Percentiles rank a stretch among this genome's conserved stretches.
Conservation (phyloP, 1,140 invertebrate genomes). For the Drosophila seguyi region DNA sequence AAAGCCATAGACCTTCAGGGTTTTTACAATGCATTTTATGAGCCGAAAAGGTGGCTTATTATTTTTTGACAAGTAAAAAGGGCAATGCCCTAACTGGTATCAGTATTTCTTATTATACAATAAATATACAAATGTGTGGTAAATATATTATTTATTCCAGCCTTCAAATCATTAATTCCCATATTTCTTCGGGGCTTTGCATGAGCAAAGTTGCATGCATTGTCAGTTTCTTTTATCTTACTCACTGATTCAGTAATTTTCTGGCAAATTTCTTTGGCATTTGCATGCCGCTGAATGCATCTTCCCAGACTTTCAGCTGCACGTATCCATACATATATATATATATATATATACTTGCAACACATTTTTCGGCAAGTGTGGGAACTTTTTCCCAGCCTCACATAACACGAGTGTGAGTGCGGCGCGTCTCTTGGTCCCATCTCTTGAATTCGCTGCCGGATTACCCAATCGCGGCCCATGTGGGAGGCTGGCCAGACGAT, state of each 20-base stretch:
- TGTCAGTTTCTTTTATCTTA: conserved; percentile 12
- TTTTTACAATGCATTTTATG: not conserved
- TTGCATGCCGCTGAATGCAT: conserved; percentile 60
- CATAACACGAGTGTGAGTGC: conserved; percentile 29
- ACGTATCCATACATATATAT: not conserved
- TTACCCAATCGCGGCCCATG: conserved; percentile 48
- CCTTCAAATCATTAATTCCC: conserved; percentile 4
- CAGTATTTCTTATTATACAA: no score
- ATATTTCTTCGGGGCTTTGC: not conserved
- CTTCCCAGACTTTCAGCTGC: conserved; percentile 18
- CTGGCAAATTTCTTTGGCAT: conserved; percentile 66
- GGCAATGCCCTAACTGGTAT: not conserved
- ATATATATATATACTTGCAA: conserved; percentile 56
- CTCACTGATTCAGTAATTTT: conserved; percentile 29
- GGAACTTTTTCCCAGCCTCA: conserved; percentile 58
- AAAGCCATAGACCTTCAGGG: not conserved
- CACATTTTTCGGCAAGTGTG: conserved; percentile 74
- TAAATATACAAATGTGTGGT: not conserved
- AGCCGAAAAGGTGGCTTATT: no score
- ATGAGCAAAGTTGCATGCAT: conserved; percentile 9
- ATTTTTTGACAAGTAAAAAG: no score
- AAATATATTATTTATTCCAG: not conserved
- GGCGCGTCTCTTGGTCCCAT: conserved; percentile 17
- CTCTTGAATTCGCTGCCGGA: conserved; percentile 41
- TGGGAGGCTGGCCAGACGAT: conserved; percentile 54